Evolutionary conservation across 1,140 invertebrate genomes (phyloP), one percentile per base, ranked within the genome.

Genomic region (Helicorthomorpha holstii): DNA sequence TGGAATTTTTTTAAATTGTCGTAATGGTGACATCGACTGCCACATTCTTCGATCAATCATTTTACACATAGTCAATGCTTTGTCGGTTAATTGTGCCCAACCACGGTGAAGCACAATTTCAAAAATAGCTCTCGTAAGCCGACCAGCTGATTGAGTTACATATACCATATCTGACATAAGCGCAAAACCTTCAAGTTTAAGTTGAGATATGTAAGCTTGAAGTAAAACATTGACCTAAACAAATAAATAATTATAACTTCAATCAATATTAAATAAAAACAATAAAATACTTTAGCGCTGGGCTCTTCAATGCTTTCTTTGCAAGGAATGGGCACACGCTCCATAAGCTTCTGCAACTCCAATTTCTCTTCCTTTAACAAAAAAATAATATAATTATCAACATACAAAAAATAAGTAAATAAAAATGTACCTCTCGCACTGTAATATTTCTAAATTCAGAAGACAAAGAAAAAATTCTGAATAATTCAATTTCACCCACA

Each of bases 111-210:
- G 63, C 10, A 83, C 88, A 59, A 99, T 98, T 72, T 99, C 96
- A 71, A 86, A 98, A 49, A 99, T 94, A 1, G 96, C 95, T 58
- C 96, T 70, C 75, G 98, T 86, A 3, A 99, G 71, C 50, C 96
- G 74, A 2, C 86, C 82, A 1, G 96, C 96, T 3, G 92, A 97
- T 68, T 99, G 96, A 0, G 95, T 98, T 0, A 99, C 90, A 63
- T 91, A 99, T 0, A 98, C 91, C 95, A 98, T 98, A 67, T 99
- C 96, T 0, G 92, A 87, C 87, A 98, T 95, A 2, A 99, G 69
- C 1, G 94, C 93, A 68, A 98, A 97, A 14, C 95, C 94, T 66
- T 98, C 95, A 34, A 99, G 70, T 68, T 98, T 98, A 42, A 99
- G 66, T 64, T 98, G 94, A 0, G 94, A 98, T 50, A 99, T 98